These are phyloP conservation scores for Aurelia coerulea DNA, from an alignment of 30 jellyfish, hydroid and myxozoan genomes.

Conservation along the genomic window DNA sequence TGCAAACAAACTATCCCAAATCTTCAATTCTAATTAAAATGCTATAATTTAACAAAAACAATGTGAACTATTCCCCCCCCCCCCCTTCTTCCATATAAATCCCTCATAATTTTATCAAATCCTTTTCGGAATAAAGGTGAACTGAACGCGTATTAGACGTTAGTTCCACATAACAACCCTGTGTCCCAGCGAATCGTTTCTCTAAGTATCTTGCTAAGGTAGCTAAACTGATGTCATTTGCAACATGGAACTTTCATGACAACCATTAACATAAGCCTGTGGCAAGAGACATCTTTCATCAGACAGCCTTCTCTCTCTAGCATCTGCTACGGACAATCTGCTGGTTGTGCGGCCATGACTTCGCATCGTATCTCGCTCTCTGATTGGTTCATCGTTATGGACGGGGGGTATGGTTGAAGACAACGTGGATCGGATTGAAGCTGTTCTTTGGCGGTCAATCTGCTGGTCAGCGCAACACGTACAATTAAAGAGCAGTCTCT, in stretches of 20 bases:
- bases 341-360: neutral
- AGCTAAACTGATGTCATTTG: slow-evolving; percentile 26
- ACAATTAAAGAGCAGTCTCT: slow-evolving; percentile 57
- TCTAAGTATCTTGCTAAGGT: neutral
- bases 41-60: too few species aligned
- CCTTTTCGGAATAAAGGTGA: too few species aligned
- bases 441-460: slow-evolving; percentile 40
- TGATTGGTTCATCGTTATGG: slow-evolving; percentile 28
- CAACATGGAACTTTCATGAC: slow-evolving; percentile 1
- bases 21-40: too few species aligned
- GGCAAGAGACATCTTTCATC: slow-evolving; percentile 40
- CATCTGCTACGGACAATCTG: slow-evolving; percentile 28
- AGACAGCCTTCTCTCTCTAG: slow-evolving; percentile 12
- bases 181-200: too few species aligned
- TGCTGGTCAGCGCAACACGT: slow-evolving; percentile 29
- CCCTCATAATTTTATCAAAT: too few species aligned
- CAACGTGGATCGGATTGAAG: slow-evolving; percentile 47
- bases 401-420: slow-evolving; percentile 33
- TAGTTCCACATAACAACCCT: too few species aligned
- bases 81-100: too few species aligned
- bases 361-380: slow-evolving; percentile 28
- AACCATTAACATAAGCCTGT: slow-evolving; percentile 18
- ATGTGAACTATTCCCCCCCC: too few species aligned
- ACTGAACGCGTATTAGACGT: too few species aligned
- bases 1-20: too few species aligned